These are phyloP conservation scores for Busseola fusca DNA, from an alignment of 2,888 invertebrate genomes.

Conservation along the genomic window DNA sequence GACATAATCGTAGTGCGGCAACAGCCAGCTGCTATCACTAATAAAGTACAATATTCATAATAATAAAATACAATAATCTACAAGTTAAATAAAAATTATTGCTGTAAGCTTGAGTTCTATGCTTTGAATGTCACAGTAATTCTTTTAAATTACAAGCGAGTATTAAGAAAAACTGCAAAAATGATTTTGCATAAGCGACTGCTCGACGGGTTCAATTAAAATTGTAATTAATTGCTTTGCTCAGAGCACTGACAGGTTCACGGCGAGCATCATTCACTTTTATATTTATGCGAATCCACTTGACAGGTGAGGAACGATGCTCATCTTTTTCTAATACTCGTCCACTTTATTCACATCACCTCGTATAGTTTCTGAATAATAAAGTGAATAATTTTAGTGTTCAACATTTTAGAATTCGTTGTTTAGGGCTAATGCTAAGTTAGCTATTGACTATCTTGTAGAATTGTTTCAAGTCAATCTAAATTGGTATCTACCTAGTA, in stretches of 20 bases:
- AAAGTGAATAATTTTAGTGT: not conserved
- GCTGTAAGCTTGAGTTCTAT: slow-evolving; percentile 41
- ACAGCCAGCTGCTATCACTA: slow-evolving; percentile 43
- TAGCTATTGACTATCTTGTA: slow-evolving; percentile 1
- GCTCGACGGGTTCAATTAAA: slow-evolving; percentile 82
- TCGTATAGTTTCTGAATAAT: slow-evolving; percentile 22
- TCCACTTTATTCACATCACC: slow-evolving; percentile 65
- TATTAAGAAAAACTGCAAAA: slow-evolving; percentile 66
- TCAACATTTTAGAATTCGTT: not conserved
- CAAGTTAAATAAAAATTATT: slow-evolving; percentile 57
- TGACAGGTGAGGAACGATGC: slow-evolving; percentile 81
- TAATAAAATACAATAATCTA: slow-evolving; percentile 55
- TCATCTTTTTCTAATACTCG: slow-evolving; percentile 74
- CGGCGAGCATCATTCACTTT: slow-evolving; percentile 84
- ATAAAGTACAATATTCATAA: slow-evolving; percentile 57
- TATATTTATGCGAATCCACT: slow-evolving; percentile 84
- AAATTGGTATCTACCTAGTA: not conserved
- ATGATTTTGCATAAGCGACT: slow-evolving; percentile 76
- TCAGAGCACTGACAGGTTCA: slow-evolving; percentile 80
- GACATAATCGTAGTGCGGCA: slow-evolving; percentile 43
- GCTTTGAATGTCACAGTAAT: slow-evolving; percentile 59
- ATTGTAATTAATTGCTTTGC: slow-evolving; percentile 85
- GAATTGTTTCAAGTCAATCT: not conserved
- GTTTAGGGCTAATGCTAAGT: not conserved
- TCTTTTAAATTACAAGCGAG: slow-evolving; percentile 61